Percentiles rank a stretch among this genome's conserved stretches.
Conservation (phyloP, 2,888 invertebrate species). For the Agrilus biguttatus region DNA sequence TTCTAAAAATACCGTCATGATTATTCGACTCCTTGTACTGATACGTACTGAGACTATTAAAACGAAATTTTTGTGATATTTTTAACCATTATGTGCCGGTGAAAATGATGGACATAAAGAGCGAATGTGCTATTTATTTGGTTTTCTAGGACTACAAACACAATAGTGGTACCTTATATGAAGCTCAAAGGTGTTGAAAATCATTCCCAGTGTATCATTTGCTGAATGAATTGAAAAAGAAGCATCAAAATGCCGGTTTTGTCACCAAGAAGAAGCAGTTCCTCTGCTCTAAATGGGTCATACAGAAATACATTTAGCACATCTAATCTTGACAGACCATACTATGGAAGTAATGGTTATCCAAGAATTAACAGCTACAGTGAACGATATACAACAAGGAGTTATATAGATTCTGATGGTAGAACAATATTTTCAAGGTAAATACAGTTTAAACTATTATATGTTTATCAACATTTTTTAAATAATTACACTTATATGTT, state of each 20-base stretch:
- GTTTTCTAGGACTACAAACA: too few species aligned
- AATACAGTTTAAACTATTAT: slow-evolving; percentile 1
- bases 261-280: slow-evolving; percentile 39
- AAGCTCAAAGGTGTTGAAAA: too few species aligned
- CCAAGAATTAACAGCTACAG: slow-evolving; percentile 33
- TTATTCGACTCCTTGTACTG: slow-evolving; percentile 3
- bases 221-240: not conserved
- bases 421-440: slow-evolving; percentile 32
- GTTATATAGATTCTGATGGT: slow-evolving; percentile 40
- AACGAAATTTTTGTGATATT: slow-evolving; percentile 4
- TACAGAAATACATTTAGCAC: slow-evolving; percentile 38
- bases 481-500: not conserved
- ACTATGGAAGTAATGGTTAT: slow-evolving; percentile 34
- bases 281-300: slow-evolving; percentile 24
- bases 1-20: slow-evolving; percentile 14
- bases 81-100: not conserved
- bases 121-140: too few species aligned
- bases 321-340: slow-evolving; percentile 39
- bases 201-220: too few species aligned
- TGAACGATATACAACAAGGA: slow-evolving; percentile 38
- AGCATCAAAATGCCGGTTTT: slow-evolving; percentile 38
- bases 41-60: slow-evolving; percentile 4
- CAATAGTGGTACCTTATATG: too few species aligned
- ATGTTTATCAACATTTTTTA: too few species aligned
- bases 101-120: too few species aligned